phyloP scores from a whole-genome alignment of 2,888 invertebrate genomes.

The Stratiomys singularior region DNA sequence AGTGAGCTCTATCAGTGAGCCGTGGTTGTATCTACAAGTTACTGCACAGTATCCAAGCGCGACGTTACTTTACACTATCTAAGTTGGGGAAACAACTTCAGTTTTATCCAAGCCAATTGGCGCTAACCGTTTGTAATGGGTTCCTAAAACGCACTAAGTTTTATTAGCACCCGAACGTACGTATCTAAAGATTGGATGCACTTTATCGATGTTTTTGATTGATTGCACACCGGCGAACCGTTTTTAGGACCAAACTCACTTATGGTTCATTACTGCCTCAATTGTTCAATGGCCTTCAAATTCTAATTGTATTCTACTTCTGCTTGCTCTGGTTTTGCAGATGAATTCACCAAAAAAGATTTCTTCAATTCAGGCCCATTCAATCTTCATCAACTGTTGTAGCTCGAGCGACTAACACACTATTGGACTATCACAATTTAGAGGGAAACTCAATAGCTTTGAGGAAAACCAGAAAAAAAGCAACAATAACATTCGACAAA shows the following conservation, averaged over 20 bases:
- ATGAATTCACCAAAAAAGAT: slow-evolving; percentile 29
- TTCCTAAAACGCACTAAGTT: no score
- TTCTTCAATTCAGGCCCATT: not conserved
- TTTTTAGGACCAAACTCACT: not conserved
- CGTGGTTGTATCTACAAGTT: not conserved
- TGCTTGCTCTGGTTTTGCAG: slow-evolving; percentile 5
- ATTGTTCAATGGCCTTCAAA: slow-evolving; percentile 9
- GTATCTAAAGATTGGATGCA: slow-evolving; percentile 5
- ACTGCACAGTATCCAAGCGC: no score
- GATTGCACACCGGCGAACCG: not conserved
- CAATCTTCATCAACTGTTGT: not conserved
- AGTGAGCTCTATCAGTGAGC: not conserved
- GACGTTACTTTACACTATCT: no score
- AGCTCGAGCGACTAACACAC: slow-evolving; percentile 5
- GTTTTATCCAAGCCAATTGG: no score
- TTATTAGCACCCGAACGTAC: no score
- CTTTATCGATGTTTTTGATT: slow-evolving; percentile 4
- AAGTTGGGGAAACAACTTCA: no score
- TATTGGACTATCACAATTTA: slow-evolving; percentile 19
- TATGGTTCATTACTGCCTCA: not conserved
- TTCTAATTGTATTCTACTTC: not conserved
- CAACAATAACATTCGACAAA: slow-evolving; percentile 2
- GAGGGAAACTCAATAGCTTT: not conserved
- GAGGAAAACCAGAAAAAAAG: slow-evolving; percentile 2
- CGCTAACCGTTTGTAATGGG: no score